Conservation (phyloP, 2,888 invertebrate species). For the Drosophila meridionalis region DNA sequence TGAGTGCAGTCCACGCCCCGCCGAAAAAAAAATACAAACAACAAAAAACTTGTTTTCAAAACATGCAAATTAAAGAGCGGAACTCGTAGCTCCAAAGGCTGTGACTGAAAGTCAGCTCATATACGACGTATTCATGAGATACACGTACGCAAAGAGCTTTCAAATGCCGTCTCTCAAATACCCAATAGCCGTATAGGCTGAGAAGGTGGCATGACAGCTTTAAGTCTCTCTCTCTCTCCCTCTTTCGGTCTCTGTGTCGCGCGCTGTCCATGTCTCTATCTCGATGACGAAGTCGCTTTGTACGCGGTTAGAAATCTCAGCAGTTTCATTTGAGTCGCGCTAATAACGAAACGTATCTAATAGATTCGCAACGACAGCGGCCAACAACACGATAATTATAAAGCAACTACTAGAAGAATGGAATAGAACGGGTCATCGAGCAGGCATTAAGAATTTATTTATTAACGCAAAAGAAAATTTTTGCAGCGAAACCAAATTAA, state of each 20-base stretch:
- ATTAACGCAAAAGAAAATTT: constrained; percentile 16
- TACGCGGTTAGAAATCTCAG: constrained; percentile 68
- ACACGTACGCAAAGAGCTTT: constrained; percentile 63
- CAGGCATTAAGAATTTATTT: constrained; percentile 26
- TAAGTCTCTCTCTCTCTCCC: constrained; percentile 33
- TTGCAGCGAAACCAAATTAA: constrained; percentile 35
- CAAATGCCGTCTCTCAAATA: constrained; percentile 68
- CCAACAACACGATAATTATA: constrained; percentile 22
- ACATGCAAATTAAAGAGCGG: constrained; percentile 74
- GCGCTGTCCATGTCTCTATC: constrained; percentile 2
- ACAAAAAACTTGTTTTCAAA: constrained; percentile 59
- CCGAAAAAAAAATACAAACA: constrained; percentile 19
- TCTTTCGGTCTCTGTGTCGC: neutral
- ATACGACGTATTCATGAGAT: constrained; percentile 58
- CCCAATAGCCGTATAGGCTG: constrained; percentile 57
- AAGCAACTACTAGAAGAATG: constrained; percentile 22
- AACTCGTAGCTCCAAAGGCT: constrained; percentile 25
- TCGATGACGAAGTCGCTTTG: constrained; percentile 55
- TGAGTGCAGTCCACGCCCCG: constrained; percentile 62
- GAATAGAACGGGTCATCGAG: constrained; percentile 33
- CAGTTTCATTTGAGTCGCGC: constrained; percentile 84
- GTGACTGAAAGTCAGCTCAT: constrained; percentile 39
- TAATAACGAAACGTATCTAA: constrained; percentile 81
- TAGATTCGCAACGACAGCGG: constrained; percentile 76
- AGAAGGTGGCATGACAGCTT: constrained; percentile 56